Evolutionary conservation across 2,113 vertebrate genomes (phyloP).

Genomic region (Sclerurus mexicanus): DNA sequence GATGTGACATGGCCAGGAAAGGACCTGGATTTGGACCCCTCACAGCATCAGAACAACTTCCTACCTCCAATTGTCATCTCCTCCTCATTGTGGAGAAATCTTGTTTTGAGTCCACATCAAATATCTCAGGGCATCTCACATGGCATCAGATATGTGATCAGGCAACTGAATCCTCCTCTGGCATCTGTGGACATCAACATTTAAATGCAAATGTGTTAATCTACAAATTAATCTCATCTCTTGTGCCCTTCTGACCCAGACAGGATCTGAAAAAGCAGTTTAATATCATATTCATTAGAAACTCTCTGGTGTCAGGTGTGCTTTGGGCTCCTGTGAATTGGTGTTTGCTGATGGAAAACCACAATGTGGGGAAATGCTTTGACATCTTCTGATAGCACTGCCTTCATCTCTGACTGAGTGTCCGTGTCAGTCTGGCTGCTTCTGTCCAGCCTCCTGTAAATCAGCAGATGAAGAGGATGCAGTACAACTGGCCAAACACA

Average conservation of each 20-base stretch:
- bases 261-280: not conserved
- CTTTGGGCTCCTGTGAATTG: not conserved
- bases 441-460: not conserved
- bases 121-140: not conserved
- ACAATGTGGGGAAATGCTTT: not conserved
- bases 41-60: not conserved
- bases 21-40: not conserved
- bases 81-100: not conserved
- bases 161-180: not conserved
- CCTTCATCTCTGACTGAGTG: not conserved
- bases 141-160: not conserved
- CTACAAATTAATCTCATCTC: not conserved
- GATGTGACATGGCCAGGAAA: not conserved
- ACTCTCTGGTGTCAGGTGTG: not conserved
- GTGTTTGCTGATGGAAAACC: not conserved
- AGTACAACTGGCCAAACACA: not conserved
- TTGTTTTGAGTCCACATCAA: not conserved
- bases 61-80: not conserved
- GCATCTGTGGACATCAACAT: not conserved
- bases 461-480: not conserved
- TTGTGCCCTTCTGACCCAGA: not conserved
- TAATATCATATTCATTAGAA: not conserved
- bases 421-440: not conserved
- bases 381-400: not conserved
- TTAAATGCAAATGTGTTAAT: not conserved